Evolutionary conservation across 2,888 invertebrate species (phyloP).

Genomic region (Crematogaster levior): DNA sequence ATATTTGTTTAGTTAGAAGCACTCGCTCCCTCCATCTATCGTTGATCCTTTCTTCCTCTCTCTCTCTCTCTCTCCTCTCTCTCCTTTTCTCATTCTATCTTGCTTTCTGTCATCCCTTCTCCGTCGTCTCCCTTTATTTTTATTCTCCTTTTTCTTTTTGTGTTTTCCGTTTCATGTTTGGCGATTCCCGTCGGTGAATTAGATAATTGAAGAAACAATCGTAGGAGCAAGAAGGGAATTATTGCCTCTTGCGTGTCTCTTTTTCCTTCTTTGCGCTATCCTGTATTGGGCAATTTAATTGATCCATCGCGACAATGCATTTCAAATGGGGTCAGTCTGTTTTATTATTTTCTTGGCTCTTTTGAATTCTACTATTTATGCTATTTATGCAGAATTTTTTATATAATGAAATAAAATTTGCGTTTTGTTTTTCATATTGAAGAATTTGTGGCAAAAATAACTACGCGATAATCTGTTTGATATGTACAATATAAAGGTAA

Average conservation of each 20-base stretch:
- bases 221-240: slow-evolving; percentile 71
- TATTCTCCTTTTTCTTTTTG: neutral
- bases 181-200: slow-evolving; percentile 67
- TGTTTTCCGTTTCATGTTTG: slow-evolving; percentile 59
- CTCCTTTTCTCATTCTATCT: slow-evolving; percentile 35
- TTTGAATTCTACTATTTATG: neutral
- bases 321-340: slow-evolving; percentile 5
- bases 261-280: slow-evolving; percentile 30
- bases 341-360: neutral
- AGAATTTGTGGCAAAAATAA: neutral
- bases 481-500: neutral
- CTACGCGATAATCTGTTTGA: neutral
- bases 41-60: slow-evolving; percentile 46
- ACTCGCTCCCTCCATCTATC: slow-evolving; percentile 78
- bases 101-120: slow-evolving; percentile 40
- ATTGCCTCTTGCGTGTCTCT: slow-evolving; percentile 36
- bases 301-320: slow-evolving; percentile 64
- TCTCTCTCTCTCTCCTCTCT: slow-evolving; percentile 44
- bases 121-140: slow-evolving; percentile 32
- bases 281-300: slow-evolving; percentile 56
- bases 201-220: slow-evolving; percentile 76
- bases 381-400: neutral
- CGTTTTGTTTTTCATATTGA: neutral
- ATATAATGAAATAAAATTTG: neutral
- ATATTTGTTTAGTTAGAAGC: slow-evolving; percentile 85